Evolutionary conservation across 2,113 vertebrate genomes (phyloP).

Genomic region (Chionis minor): DNA sequence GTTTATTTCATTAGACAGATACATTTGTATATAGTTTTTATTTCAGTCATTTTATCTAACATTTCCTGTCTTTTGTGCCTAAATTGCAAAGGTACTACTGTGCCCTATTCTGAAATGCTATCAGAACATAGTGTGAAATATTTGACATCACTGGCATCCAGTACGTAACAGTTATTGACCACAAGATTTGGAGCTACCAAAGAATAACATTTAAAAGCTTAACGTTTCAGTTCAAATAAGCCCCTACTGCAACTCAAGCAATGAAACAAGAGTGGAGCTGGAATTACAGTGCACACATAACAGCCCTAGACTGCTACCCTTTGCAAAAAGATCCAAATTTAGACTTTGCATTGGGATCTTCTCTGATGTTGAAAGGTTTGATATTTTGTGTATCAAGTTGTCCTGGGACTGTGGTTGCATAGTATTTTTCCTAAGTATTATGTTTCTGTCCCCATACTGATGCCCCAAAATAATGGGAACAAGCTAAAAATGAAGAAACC

Average conservation of each 20-base stretch:
- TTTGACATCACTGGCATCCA: background rate
- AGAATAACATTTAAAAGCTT: background rate
- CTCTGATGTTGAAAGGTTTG: background rate
- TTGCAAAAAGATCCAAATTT: background rate
- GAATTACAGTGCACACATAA: background rate
- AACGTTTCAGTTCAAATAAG: background rate
- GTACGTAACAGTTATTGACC: background rate
- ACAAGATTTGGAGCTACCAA: background rate
- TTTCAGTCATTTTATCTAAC: background rate
- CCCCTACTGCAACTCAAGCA: background rate
- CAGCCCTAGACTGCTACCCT: background rate
- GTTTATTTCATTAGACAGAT: background rate
- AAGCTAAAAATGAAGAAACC: background rate
- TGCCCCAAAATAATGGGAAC: background rate
- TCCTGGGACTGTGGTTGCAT: background rate
- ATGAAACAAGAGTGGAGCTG: background rate
- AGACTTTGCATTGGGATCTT: background rate
- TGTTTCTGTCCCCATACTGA: background rate
- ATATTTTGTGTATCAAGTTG: background rate
- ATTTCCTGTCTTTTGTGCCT: background rate
- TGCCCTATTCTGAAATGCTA: background rate
- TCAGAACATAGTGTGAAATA: background rate
- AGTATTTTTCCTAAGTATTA: background rate
- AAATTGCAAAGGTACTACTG: background rate
- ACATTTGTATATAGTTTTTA: background rate